phyloP scores from a whole-genome alignment of 2,797 vertebrate genomes.

The Leptoclinus maculatus region DNA sequence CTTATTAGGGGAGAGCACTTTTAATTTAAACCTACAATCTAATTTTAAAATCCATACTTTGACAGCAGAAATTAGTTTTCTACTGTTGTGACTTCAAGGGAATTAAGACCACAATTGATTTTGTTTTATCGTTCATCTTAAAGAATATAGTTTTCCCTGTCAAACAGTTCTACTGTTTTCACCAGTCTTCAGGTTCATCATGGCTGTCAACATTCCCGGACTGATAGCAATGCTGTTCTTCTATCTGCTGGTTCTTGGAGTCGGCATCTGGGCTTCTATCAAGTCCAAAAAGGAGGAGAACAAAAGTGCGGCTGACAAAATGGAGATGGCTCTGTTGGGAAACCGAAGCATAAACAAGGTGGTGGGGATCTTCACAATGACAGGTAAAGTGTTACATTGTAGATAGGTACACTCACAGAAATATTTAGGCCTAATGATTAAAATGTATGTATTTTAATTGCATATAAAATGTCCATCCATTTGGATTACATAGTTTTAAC shows the following conservation, averaged over 20 bases:
- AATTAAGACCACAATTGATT: not conserved
- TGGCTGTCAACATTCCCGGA: slow-evolving; percentile 54
- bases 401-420: too few relatives aligned
- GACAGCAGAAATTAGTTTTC: too few relatives aligned
- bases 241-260: slow-evolving; percentile 59
- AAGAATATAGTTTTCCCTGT: not conserved
- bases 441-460: too few relatives aligned
- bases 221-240: slow-evolving; percentile 50
- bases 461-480: too few relatives aligned
- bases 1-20: not conserved
- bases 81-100: too few relatives aligned
- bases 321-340: slow-evolving; percentile 54
- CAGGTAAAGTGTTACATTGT: slow-evolving; percentile 34
- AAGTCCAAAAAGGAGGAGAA: slow-evolving; percentile 41
- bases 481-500: too few relatives aligned
- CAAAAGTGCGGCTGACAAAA: slow-evolving; percentile 14
- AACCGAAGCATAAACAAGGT: slow-evolving; percentile 33
- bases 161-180: not conserved
- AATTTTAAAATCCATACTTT: too few relatives aligned
- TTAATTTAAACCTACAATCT: too few relatives aligned
- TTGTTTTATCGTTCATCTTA: not conserved
- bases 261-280: slow-evolving; percentile 59
- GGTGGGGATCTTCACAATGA: slow-evolving; percentile 62
- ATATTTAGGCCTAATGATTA: too few relatives aligned
- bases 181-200: not conserved